Evolutionary conservation across 2,888 invertebrate genomes (phyloP).

Genomic region (Ochropleura leucogaster): DNA sequence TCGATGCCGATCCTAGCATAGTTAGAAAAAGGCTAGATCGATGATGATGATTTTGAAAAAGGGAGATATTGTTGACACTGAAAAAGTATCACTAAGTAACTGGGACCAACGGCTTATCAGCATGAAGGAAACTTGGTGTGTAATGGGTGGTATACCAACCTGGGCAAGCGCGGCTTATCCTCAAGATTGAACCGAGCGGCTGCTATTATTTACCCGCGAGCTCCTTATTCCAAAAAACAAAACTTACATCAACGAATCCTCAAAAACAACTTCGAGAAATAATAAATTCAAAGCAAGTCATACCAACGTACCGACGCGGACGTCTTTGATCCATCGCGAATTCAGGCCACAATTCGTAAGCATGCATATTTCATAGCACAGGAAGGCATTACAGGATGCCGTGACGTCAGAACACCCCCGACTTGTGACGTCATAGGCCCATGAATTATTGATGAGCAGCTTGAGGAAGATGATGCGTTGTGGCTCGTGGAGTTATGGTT

Average conservation of each 20-base stretch:
- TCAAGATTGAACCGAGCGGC: too few relatives aligned
- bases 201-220: too few relatives aligned
- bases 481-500: slow-evolving; percentile 31
- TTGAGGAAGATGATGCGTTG: slow-evolving; percentile 41
- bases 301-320: neutral
- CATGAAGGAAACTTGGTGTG: too few relatives aligned
- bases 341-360: slow-evolving; percentile 33
- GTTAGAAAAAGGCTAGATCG: too few relatives aligned
- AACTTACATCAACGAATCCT: neutral
- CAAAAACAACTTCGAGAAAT: slow-evolving; percentile 1
- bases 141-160: too few relatives aligned
- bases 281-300: slow-evolving; percentile 3
- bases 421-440: slow-evolving; percentile 60
- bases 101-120: too few relatives aligned
- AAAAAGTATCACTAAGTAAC: too few relatives aligned
- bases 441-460: slow-evolving; percentile 63
- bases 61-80: too few relatives aligned
- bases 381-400: slow-evolving; percentile 61
- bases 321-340: slow-evolving; percentile 24
- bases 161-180: too few relatives aligned
- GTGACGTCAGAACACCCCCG: slow-evolving; percentile 54
- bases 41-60: too few relatives aligned
- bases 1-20: too few relatives aligned
- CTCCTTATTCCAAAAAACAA: neutral
- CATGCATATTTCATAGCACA: slow-evolving; percentile 58